phyloP scores from a whole-genome alignment of 1,140 invertebrate species.

The Lycorma delicatula region DNA sequence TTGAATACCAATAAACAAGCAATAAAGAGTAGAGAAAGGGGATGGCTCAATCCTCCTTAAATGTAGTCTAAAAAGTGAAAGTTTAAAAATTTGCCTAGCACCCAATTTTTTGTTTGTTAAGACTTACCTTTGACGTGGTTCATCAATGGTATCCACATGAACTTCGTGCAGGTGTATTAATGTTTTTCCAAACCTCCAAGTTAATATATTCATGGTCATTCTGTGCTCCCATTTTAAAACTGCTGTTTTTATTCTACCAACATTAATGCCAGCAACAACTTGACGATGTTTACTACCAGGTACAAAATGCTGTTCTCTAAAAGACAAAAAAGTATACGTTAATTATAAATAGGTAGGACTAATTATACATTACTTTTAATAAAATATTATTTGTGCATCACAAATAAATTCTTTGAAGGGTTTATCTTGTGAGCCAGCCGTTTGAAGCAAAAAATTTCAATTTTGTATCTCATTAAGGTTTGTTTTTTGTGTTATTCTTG shows the following conservation, averaged over 20 bases:
- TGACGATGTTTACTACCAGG: slow-evolving; percentile 60
- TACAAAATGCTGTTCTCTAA: slow-evolving; percentile 47
- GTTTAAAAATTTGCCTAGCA: no score
- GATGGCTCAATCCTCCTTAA: no score
- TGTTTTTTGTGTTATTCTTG: neutral
- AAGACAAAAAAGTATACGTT: slow-evolving; percentile 11
- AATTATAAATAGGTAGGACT: neutral
- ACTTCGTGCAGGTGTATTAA: no score
- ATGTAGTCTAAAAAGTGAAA: no score
- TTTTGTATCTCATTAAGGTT: neutral
- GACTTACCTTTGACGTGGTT: no score
- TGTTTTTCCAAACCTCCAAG: no score
- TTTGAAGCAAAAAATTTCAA: neutral
- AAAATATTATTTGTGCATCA: neutral
- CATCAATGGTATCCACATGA: no score
- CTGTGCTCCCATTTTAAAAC: slow-evolving; percentile 70
- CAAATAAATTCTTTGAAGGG: neutral
- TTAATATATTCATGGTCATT: no score
- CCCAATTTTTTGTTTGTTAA: no score
- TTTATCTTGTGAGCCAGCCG: neutral
- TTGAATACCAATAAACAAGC: no score
- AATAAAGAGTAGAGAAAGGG: no score
- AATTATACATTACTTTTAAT: neutral
- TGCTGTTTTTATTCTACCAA: slow-evolving; percentile 51
- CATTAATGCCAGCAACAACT: slow-evolving; percentile 54